These are phyloP conservation scores for Rhodeus uyekii DNA, from an alignment of 2,797 vertebrate genomes.

Conservation along the genomic window DNA sequence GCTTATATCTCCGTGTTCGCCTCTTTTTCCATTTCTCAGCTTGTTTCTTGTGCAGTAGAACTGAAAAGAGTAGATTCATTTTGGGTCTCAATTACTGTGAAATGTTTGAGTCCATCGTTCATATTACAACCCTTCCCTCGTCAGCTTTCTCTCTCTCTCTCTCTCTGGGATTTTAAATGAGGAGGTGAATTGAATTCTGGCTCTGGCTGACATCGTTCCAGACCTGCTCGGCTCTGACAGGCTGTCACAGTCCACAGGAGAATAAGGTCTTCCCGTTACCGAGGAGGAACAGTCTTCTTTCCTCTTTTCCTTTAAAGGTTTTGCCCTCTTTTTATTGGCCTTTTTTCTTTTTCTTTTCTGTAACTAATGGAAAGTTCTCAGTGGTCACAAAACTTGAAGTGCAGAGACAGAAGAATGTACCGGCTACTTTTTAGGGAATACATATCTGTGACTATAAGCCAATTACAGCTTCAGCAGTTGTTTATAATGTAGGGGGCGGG, in stretches of 20 bases:
- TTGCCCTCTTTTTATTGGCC: neutral
- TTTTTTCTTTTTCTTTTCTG: neutral
- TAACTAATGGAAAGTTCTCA: neutral
- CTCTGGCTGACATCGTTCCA: neutral
- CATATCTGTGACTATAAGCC: no score
- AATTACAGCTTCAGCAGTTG: no score
- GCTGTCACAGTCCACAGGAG: slow-evolving; percentile 21
- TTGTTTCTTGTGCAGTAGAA: neutral
- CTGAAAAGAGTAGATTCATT: slow-evolving; percentile 3
- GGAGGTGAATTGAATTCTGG: slow-evolving; percentile 22
- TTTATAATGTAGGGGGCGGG: no score
- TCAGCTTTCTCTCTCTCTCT: neutral
- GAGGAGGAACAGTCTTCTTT: neutral
- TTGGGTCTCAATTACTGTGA: neutral
- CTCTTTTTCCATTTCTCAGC: neutral
- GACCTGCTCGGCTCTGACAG: neutral
- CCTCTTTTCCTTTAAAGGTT: neutral
- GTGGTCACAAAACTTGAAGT: neutral
- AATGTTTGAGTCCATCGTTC: neutral
- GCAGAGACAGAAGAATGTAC: neutral
- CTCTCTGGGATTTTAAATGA: slow-evolving; percentile 27
- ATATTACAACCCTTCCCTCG: neutral
- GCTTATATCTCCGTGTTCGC: neutral
- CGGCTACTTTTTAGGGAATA: neutral
- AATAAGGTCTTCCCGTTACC: neutral